Conservation (phyloP, 2,888 invertebrate species). For the Phania funesta region DNA sequence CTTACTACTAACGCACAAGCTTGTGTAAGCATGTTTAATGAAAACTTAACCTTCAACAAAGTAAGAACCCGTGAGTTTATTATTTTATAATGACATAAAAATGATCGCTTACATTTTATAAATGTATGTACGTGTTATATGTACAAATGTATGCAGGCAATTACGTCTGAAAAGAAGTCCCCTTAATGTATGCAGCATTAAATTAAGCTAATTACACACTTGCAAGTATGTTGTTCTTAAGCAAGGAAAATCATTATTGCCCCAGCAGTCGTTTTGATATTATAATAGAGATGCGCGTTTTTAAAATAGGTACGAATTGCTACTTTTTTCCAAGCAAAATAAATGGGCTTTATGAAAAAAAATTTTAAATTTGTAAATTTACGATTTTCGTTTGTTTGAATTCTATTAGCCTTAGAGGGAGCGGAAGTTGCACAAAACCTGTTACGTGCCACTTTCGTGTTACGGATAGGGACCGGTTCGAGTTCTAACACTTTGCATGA, state of each 20-base stretch:
- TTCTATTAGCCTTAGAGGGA: no score
- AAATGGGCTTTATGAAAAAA: no score
- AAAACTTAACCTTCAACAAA: not conserved
- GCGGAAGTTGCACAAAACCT: no score
- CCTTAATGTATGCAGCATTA: slow-evolving; percentile 62
- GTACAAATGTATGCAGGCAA: slow-evolving; percentile 15
- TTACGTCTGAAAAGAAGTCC: slow-evolving; percentile 41
- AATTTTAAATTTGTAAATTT: no score
- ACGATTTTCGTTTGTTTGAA: no score
- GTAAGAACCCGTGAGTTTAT: not conserved
- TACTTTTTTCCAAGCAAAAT: no score
- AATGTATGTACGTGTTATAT: not conserved
- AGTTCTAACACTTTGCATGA: no score
- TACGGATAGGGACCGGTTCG: no score
- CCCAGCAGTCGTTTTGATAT: not conserved
- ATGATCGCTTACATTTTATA: not conserved
- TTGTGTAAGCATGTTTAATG: not conserved
- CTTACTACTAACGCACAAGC: not conserved
- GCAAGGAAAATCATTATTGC: not conserved
- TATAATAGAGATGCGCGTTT: not conserved
- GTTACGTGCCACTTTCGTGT: no score
- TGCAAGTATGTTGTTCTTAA: slow-evolving; percentile 9
- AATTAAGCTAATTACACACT: slow-evolving; percentile 68
- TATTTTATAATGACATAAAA: not conserved
- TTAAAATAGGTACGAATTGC: not conserved